phyloP scores from a whole-genome alignment of 2,797 vertebrate genomes.

The Lepilemur ruficaudatus region DNA sequence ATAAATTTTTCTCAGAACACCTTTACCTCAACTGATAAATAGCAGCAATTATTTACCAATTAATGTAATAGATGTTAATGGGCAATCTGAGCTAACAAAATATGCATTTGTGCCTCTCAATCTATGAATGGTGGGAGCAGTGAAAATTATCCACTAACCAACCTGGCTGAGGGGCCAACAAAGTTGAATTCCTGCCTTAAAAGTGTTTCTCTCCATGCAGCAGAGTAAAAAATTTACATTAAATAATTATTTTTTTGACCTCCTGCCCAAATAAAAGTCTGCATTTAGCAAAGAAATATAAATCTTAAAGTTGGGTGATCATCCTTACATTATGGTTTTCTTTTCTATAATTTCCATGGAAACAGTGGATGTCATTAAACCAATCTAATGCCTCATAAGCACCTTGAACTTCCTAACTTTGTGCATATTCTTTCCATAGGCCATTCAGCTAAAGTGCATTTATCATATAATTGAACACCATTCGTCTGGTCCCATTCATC shows the following conservation, averaged over 20 bases:
- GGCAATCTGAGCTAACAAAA: background rate
- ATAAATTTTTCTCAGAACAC: background rate
- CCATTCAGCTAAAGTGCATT: background rate
- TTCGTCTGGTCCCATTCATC: background rate
- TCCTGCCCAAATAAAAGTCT: background rate
- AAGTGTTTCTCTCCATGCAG: background rate
- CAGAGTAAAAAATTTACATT: background rate
- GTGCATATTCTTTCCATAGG: background rate
- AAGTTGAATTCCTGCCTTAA: background rate
- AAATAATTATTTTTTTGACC: background rate
- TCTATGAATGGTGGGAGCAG: background rate
- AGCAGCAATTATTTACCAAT: background rate
- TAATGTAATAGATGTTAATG: background rate
- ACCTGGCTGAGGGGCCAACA: background rate
- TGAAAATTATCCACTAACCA: background rate
- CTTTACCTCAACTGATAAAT: conserved; percentile 24
- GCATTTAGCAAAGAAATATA: background rate
- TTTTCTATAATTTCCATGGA: background rate
- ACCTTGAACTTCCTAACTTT: background rate
- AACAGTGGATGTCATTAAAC: background rate
- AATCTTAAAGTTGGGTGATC: background rate
- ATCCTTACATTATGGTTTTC: background rate
- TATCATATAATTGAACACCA: background rate
- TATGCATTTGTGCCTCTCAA: background rate
- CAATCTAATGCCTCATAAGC: background rate